Percentiles rank a stretch among this genome's conserved stretches.
phyloP scores from a whole-genome alignment of 2,113 vertebrate genomes.

The Butorides virescens region DNA sequence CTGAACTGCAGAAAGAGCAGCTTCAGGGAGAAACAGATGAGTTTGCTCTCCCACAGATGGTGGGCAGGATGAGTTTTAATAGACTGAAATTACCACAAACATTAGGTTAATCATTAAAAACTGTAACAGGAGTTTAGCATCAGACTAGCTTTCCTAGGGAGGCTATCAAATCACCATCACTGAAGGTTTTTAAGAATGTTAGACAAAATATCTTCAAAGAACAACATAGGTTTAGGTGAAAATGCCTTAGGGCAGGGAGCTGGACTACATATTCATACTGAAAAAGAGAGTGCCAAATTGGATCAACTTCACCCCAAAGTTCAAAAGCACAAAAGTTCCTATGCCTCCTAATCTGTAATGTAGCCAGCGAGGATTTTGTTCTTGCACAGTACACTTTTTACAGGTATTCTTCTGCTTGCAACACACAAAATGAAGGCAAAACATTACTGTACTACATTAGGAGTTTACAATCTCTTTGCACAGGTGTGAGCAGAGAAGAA shows the following conservation, averaged over 20 bases:
- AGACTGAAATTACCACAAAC: background rate
- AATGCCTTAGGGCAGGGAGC: background rate
- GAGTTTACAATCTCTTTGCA: background rate
- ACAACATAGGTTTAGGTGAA: background rate
- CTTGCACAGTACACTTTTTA: background rate
- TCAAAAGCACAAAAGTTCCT: background rate
- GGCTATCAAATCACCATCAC: background rate
- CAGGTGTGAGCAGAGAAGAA: background rate
- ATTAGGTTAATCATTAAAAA: background rate
- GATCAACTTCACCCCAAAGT: background rate
- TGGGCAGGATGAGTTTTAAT: background rate
- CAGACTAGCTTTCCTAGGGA: background rate
- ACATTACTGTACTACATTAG: background rate
- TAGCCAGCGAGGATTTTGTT: background rate
- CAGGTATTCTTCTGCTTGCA: background rate
- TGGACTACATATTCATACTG: background rate
- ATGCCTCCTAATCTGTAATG: background rate
- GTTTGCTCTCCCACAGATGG: background rate
- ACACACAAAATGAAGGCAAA: background rate
- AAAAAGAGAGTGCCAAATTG: background rate
- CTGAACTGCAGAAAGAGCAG: background rate
- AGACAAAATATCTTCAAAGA: background rate
- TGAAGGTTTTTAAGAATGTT: background rate
- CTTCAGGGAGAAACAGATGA: background rate
- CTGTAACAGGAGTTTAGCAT: rapidly evolving